Evolutionary conservation across 2,113 vertebrate species (phyloP).

Genomic region (Sterrhoptilus dennistouni): DNA sequence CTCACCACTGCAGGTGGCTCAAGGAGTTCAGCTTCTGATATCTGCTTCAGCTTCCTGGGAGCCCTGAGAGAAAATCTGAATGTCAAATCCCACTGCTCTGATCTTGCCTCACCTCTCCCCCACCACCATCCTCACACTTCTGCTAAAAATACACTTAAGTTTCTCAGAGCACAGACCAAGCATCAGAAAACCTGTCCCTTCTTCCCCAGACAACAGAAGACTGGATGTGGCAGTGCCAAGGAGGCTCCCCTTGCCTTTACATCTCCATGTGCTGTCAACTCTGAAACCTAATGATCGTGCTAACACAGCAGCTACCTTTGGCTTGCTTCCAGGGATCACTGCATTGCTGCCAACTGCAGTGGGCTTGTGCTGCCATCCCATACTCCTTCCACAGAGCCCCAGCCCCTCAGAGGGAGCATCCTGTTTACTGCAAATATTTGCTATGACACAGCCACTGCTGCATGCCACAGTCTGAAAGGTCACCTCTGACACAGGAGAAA

Average conservation of each 20-base stretch:
- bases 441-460: background rate
- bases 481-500: background rate
- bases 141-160: background rate
- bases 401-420: background rate
- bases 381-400: background rate
- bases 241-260: background rate
- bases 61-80: background rate
- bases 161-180: background rate
- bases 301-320: background rate
- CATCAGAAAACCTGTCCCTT: background rate
- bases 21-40: background rate
- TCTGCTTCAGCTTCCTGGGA: background rate
- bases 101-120: rapidly evolving
- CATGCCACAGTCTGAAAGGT: background rate
- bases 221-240: background rate
- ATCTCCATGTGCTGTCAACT: background rate
- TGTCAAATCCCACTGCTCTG: background rate
- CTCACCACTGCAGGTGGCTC: background rate
- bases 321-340: background rate
- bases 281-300: background rate
- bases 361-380: background rate
- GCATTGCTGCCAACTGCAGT: background rate
- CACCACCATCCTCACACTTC: background rate
- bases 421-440: background rate
- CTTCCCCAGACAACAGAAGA: background rate